These are phyloP conservation scores for Anastatus disparis DNA, from an alignment of 1,140 invertebrate species.

Conservation along the genomic window DNA sequence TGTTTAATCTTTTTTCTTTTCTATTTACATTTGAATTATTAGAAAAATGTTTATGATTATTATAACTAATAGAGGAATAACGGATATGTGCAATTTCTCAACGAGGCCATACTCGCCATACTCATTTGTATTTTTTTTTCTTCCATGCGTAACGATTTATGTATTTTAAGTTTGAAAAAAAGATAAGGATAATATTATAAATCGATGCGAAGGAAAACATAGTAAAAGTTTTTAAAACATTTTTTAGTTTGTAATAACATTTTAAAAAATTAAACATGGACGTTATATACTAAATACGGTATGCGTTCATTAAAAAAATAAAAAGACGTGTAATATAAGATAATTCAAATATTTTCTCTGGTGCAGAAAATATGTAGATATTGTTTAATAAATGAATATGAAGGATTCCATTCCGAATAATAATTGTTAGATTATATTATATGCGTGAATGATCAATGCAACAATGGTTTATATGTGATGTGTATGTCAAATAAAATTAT, in stretches of 20 bases:
- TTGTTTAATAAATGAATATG: conserved; percentile 5
- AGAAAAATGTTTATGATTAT: not conserved
- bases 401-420: conserved; percentile 12
- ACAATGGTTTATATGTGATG: too few species aligned
- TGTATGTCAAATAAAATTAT: conserved; percentile 3
- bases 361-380: conserved; percentile 23
- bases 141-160: not conserved
- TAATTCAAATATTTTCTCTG: conserved; percentile 1
- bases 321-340: too few species aligned
- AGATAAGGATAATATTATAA: not conserved
- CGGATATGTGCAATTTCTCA: conserved; percentile 37
- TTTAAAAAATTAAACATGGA: too few species aligned
- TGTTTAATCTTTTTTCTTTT: conserved; percentile 15
- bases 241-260: conserved; percentile 20
- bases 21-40: conserved; percentile 1
- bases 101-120: conserved; percentile 37
- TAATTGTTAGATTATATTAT: too few species aligned
- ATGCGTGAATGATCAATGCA: not conserved
- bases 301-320: too few species aligned
- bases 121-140: conserved; percentile 17
- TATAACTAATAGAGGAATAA: not conserved
- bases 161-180: not conserved
- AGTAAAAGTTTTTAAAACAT: not conserved
- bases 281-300: too few species aligned
- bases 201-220: not conserved